Evolutionary conservation across 2,888 invertebrate species (phyloP).

Genomic region (Xestia ashworthii): DNA sequence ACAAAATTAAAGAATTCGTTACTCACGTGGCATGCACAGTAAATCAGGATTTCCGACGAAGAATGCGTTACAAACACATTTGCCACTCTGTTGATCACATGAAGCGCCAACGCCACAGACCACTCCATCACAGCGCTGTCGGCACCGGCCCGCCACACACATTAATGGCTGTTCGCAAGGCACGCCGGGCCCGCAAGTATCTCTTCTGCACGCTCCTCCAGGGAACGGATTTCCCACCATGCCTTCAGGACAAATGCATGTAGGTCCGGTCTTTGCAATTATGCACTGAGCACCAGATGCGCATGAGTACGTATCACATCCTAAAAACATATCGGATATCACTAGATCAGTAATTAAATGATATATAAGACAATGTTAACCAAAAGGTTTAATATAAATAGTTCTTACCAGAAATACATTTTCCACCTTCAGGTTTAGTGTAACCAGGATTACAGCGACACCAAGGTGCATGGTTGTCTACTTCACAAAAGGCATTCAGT

Average conservation of each 20-base stretch:
- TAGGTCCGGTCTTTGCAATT: conserved; percentile 95
- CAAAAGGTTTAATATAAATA: not conserved
- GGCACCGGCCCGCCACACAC: conserved; percentile 96
- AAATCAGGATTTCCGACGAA: conserved; percentile 97
- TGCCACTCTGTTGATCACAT: conserved; percentile 95
- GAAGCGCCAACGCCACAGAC: conserved; percentile 97
- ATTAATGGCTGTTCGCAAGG: conserved; percentile 95
- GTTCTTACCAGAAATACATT: conserved; percentile 94
- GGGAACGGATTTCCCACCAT: conserved; percentile 97
- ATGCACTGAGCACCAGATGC: conserved; percentile 96
- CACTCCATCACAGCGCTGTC: conserved; percentile 96
- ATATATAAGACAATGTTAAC: not conserved
- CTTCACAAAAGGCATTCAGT: conserved; percentile 96
- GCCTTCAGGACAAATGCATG: conserved; percentile 96
- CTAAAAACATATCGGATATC: conserved; percentile 76
- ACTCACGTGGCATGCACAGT: conserved; percentile 97
- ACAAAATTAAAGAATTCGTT: conserved; percentile 3
- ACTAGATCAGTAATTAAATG: conserved; percentile 7
- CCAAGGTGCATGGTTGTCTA: conserved; percentile 96
- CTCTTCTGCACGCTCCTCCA: conserved; percentile 95
- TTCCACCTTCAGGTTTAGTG: conserved; percentile 94
- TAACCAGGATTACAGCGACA: conserved; percentile 96
- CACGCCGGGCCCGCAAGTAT: conserved; percentile 94
- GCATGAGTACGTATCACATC: conserved; percentile 94
- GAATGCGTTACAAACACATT: conserved; percentile 96